Conservation (phyloP, 2,797 vertebrate genomes). For the Spinus pinus region DNA sequence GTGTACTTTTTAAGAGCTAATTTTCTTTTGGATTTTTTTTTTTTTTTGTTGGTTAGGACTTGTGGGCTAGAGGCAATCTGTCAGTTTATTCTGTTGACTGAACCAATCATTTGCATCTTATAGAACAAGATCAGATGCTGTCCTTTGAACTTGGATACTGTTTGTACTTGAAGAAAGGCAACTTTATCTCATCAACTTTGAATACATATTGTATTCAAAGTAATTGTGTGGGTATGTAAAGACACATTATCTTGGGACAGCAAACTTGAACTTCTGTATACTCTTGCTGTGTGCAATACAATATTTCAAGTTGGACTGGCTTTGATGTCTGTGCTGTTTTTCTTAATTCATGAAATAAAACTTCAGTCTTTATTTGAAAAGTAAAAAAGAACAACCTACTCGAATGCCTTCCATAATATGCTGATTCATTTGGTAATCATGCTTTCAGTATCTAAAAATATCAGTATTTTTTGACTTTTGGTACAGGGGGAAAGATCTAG, state of each 20-base stretch:
- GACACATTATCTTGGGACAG: not conserved
- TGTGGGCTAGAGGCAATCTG: not conserved
- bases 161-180: conserved; percentile 24
- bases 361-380: not conserved
- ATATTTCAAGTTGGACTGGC: not conserved
- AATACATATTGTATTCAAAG: conserved; percentile 3
- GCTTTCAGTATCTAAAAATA: not conserved
- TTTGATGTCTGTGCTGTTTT: not conserved
- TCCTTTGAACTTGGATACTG: conserved; percentile 16
- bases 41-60: not conserved
- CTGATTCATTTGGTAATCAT: not conserved
- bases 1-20: not conserved
- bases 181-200: conserved; percentile 8
- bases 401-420: not conserved
- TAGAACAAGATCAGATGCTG: not conserved
- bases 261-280: not conserved
- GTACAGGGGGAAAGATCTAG: not conserved
- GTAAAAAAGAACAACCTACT: not conserved
- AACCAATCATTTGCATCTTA: conserved; percentile 6
- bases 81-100: not conserved
- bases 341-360: not conserved
- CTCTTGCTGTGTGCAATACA: not conserved
- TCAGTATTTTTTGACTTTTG: not conserved
- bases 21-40: not conserved
- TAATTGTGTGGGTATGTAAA: not conserved